These are phyloP conservation scores for Petrophora chlorosata DNA, from an alignment of 2,888 invertebrate genomes.

Conservation along the genomic window DNA sequence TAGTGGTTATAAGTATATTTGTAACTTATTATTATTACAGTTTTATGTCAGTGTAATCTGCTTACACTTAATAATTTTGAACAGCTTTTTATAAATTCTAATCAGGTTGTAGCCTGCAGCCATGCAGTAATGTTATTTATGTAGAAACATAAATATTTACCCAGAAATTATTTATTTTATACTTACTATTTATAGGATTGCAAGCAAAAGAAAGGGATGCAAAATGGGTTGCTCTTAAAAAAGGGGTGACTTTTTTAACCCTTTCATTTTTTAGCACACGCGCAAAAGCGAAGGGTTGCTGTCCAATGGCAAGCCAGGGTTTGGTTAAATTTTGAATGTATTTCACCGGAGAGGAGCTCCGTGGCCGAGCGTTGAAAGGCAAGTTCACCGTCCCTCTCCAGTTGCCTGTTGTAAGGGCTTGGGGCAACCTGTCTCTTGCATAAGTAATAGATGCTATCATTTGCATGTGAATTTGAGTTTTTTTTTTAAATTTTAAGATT, in stretches of 20 bases:
- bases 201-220: conserved; percentile 49
- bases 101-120: too few relatives aligned
- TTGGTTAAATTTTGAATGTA: conserved; percentile 67
- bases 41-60: too few relatives aligned
- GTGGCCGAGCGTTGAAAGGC: conserved; percentile 50
- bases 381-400: conserved; percentile 49
- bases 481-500: background rate
- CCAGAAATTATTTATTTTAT: too few relatives aligned
- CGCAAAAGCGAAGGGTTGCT: conserved; percentile 73
- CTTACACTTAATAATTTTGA: too few relatives aligned
- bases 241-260: conserved; percentile 77
- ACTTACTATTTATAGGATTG: too few relatives aligned
- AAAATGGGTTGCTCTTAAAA: conserved; percentile 60
- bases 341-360: conserved; percentile 56
- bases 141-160: too few relatives aligned
- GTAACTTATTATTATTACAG: too few relatives aligned
- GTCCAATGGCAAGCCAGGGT: conserved; percentile 72
- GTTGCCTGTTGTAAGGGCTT: conserved; percentile 56
- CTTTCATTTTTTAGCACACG: conserved; percentile 81
- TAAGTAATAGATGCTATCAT: conserved; percentile 31
- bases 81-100: too few relatives aligned
- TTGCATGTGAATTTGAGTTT: conserved; percentile 3
- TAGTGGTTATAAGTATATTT: too few relatives aligned
- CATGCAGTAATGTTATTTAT: too few relatives aligned
- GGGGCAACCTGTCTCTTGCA: conserved; percentile 52